Base-by-base conservation (phyloP, 2,113 vertebrate species). In the Mobula birostris region DNA sequence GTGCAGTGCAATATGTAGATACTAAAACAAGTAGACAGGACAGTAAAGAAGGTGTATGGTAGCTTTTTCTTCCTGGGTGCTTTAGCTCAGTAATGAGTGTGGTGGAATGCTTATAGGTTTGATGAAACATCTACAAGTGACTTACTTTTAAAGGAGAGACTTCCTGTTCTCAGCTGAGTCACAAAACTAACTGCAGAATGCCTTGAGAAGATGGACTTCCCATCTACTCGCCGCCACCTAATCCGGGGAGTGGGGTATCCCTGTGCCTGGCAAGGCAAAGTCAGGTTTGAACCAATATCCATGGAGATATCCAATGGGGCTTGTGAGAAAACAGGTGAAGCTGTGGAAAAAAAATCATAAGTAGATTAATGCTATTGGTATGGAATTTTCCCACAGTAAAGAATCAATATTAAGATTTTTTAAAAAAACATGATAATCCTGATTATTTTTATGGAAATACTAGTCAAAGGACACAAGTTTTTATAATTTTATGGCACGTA, bases 261-360 rank as follows among this genome's bases (percentile, higher is more conserved):
- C 94, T 97, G 96, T 58, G 96, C 98, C 0, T 96, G 96, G 96
- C 99, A 99, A 0, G 95, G 95, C 82, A 99, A 95, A 0, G 97
- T 99, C 95, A 98, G 94, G 5, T 98, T 98, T 66, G 97, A 98
- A 94, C 98, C 98, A 63, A 99, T 98, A 95, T 99, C 98, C 0
- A 94, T 95, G 0, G 97, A 97, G 40, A 98, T 95, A 0, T 99
- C 97, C 2, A 94, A 94, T 0, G 98, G 98, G 88, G 98, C 97
- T 94, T 96, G 96, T 0, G 96, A 97, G 95, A 99, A 99, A 95
- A 97, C 95, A 1, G 99, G 98, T 24, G 97, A 94, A 94, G 98
- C 99, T 99, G 74, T 17, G 74, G 95, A 94, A 94, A 11, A 94
- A 72, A 91, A 94, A 94, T n/a, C 21, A 77, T 63, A 8, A 94